These are phyloP conservation scores for Polypedilum vanderplanki DNA, from an alignment of 1,140 invertebrate genomes.

Conservation along the genomic window DNA sequence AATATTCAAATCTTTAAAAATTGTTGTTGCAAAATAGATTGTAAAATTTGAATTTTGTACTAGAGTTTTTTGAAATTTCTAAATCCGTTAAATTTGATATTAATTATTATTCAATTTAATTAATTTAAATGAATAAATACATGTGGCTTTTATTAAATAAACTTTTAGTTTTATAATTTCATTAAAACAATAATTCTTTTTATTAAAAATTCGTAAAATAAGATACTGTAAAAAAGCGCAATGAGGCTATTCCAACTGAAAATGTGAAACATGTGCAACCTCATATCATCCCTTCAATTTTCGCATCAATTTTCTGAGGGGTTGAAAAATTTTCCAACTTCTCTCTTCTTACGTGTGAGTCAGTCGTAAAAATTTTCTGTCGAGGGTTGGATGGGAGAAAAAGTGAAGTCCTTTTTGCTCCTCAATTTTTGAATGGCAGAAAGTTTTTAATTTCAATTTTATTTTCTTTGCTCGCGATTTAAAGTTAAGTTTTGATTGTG, in stretches of 20 bases:
- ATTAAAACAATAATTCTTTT: too few relatives aligned
- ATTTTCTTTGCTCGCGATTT: not conserved
- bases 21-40: too few relatives aligned
- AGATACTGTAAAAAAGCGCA: not conserved
- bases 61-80: too few relatives aligned
- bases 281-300: not conserved
- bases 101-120: too few relatives aligned
- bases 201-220: too few relatives aligned
- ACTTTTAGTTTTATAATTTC: too few relatives aligned
- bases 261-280: conserved; percentile 25
- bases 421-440: not conserved
- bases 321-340: conserved; percentile 14
- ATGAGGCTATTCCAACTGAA: too few relatives aligned
- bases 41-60: too few relatives aligned
- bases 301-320: conserved; percentile 15
- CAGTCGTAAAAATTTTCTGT: conserved; percentile 27
- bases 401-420: not conserved
- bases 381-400: conserved; percentile 24
- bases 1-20: too few relatives aligned
- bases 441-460: conserved; percentile 27
- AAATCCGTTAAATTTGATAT: too few relatives aligned
- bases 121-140: too few relatives aligned
- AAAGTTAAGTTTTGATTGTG: conserved; percentile 25
- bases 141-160: too few relatives aligned
- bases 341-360: not conserved